Evolutionary conservation across 2,888 invertebrate species (phyloP).

Genomic region (Cantharis flavilabris): DNA sequence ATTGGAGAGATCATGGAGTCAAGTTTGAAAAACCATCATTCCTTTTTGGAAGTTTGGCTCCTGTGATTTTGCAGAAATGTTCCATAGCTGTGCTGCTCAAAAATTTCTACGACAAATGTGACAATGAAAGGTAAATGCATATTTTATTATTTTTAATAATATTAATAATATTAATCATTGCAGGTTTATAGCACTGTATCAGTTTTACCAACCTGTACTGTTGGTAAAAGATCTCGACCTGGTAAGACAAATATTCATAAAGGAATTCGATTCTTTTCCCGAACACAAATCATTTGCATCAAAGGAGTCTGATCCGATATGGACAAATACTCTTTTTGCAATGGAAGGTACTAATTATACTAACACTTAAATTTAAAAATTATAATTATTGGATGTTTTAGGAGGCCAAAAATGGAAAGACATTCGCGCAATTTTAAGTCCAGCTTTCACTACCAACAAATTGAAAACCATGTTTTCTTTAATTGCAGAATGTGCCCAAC

Average conservation of each 20-base stretch:
- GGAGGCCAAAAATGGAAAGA: constrained; percentile 27
- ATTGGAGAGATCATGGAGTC: not conserved
- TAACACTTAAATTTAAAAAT: not conserved
- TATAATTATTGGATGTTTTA: not conserved
- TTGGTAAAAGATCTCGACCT: not conserved
- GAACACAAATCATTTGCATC: not conserved
- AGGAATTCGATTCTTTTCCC: not conserved
- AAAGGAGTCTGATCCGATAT: not conserved
- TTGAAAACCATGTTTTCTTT: constrained; percentile 33
- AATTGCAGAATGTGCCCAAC: constrained; percentile 30
- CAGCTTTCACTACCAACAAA: constrained; percentile 36
- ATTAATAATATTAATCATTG: not conserved
- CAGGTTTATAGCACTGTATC: not conserved
- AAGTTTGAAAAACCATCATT: not conserved
- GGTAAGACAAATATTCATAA: not conserved
- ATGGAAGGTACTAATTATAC: constrained; percentile 13
- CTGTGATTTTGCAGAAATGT: not conserved
- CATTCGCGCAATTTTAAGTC: constrained; percentile 34
- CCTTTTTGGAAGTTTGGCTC: not conserved
- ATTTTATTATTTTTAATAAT: too few species aligned
- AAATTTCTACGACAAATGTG: not conserved
- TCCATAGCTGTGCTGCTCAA: not conserved
- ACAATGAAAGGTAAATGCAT: not conserved
- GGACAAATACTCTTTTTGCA: not conserved
- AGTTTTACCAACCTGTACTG: not conserved